phyloP scores from a whole-genome alignment of 2,797 vertebrate genomes.

The Tympanoctomys barrerae region DNA sequence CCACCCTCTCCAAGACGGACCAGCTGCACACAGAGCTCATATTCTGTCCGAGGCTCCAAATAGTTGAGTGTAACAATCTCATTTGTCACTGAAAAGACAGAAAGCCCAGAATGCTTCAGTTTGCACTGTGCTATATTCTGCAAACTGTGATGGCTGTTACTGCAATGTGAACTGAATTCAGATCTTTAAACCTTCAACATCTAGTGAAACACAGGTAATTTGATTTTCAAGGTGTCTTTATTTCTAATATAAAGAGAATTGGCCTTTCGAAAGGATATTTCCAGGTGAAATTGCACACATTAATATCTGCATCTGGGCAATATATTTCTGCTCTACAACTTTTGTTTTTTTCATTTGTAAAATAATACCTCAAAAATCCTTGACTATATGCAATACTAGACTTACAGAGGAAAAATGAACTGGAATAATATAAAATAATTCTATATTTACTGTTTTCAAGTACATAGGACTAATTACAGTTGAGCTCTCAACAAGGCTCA shows the following conservation, averaged over 20 bases:
- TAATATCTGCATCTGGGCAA: background rate
- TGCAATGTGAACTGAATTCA: constrained; percentile 26
- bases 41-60: constrained; percentile 92
- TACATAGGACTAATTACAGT: background rate
- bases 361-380: constrained; percentile 10
- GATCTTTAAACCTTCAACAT: constrained; percentile 37
- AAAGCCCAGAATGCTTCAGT: constrained; percentile 70
- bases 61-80: constrained; percentile 89
- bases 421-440: background rate
- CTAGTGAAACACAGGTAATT: constrained; percentile 5
- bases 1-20: constrained; percentile 91
- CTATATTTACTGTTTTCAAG: constrained; percentile 29
- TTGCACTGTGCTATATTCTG: constrained; percentile 5
- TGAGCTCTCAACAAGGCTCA: background rate
- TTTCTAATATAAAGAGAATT: background rate
- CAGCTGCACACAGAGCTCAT: constrained; percentile 91
- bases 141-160: background rate
- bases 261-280: background rate
- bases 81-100: constrained; percentile 86
- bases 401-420: background rate
- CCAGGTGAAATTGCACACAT: background rate
- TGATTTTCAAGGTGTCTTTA: background rate
- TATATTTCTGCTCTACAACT: background rate
- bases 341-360: constrained; percentile 26
- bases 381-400: background rate